A percentile compares a stretch with the other conserved stretches of the same genome.
Conservation (phyloP, 2,797 vertebrate species). For the Cuculus canorus region DNA sequence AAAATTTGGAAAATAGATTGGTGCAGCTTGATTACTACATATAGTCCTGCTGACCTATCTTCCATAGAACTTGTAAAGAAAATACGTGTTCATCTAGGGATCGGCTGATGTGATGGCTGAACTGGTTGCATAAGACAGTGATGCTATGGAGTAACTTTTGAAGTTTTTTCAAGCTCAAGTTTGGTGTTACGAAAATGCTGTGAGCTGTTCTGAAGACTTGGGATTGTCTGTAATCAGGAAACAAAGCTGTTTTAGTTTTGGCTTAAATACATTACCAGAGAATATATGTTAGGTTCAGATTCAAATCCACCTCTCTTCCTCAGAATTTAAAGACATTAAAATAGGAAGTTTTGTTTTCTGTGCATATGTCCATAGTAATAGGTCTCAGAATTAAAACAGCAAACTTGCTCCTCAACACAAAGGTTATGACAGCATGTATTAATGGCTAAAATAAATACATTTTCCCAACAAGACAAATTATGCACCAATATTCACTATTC, state of each 20-base stretch:
- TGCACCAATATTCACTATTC: conserved; percentile 36
- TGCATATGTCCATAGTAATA: neutral
- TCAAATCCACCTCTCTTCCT: neutral
- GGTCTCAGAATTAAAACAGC: neutral
- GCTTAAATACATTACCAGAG: neutral
- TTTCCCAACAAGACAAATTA: conserved; percentile 51
- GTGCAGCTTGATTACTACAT: neutral
- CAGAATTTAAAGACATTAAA: conserved; percentile 27
- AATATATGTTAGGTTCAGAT: neutral
- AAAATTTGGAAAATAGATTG: neutral
- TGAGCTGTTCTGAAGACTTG: neutral
- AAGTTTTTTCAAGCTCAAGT: neutral
- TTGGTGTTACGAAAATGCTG: neutral
- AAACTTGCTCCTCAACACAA: neutral
- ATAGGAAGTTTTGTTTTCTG: neutral
- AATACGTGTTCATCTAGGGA: neutral
- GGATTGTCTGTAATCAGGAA: neutral
- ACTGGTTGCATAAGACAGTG: neutral
- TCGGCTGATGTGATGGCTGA: neutral
- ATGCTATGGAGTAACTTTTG: neutral
- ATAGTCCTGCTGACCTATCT: neutral
- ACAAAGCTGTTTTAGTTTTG: neutral
- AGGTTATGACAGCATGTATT: conserved; percentile 29
- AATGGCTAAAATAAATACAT: conserved; percentile 45
- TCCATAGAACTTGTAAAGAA: neutral